These are phyloP conservation scores for Listrodromus nycthemerus DNA, from an alignment of 2,888 invertebrate species.

Conservation along the genomic window DNA sequence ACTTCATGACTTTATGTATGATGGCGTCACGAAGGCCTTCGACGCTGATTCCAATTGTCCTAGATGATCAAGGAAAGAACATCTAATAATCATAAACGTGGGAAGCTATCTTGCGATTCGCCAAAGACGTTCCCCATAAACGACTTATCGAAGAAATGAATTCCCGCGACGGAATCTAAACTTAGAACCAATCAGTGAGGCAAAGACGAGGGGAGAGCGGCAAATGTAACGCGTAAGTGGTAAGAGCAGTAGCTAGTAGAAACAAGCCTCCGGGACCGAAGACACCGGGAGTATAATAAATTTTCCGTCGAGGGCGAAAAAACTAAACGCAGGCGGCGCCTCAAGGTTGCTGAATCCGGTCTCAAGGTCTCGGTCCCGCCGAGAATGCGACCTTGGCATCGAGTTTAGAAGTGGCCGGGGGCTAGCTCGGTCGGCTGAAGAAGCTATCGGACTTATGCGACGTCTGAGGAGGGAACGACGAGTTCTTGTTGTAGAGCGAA, in stretches of 20 bases:
- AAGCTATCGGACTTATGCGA: slow-evolving; percentile 30
- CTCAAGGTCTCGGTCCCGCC: slow-evolving; percentile 67
- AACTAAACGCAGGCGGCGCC: slow-evolving; percentile 62
- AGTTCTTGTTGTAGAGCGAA: slow-evolving; percentile 1
- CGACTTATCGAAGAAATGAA: slow-evolving; percentile 15
- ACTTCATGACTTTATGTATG: slow-evolving; percentile 26
- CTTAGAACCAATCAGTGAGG: slow-evolving; percentile 46
- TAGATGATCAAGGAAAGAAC: slow-evolving; percentile 28
- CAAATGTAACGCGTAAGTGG: slow-evolving; percentile 1
- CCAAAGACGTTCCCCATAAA: slow-evolving; percentile 8
- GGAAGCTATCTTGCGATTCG: slow-evolving; percentile 22
- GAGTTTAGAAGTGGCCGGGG: slow-evolving; percentile 63
- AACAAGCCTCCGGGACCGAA: slow-evolving; percentile 26
- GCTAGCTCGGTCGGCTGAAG: slow-evolving; percentile 42
- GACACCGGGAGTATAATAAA: slow-evolving; percentile 56
- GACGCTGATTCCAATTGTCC: slow-evolving; percentile 33
- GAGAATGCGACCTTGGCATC: slow-evolving; percentile 67
- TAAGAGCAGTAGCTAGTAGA: slow-evolving; percentile 42
- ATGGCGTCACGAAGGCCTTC: slow-evolving; percentile 25
- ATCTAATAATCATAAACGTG: slow-evolving; percentile 19
- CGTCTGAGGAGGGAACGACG: slow-evolving; percentile 2
- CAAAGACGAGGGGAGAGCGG: background rate
- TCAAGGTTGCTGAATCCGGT: slow-evolving; percentile 66
- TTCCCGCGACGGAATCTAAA: slow-evolving; percentile 32
- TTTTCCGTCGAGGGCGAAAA: slow-evolving; percentile 63